Evolutionary conservation across 2,888 invertebrate species (phyloP), one percentile per base, ranked within the genome.

Genomic region (Patella caerulea): DNA sequence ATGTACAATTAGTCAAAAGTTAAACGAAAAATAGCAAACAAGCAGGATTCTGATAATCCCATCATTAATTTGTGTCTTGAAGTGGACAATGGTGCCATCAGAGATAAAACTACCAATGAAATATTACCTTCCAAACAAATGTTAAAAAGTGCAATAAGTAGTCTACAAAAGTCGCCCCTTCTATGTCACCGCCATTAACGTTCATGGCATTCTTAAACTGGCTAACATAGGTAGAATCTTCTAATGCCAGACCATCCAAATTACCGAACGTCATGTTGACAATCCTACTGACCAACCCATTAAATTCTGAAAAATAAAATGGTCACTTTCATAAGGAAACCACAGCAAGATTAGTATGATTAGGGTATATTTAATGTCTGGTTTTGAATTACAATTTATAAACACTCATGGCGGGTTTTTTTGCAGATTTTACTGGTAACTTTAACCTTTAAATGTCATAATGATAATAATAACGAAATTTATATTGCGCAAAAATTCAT

Each of bases 101-200:
- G 9, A 45, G 9, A 45, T 45, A 7, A 45, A 45, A 65, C 19
- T 19, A 24, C 19, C 24, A n/a, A 19, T 65, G 19, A 24, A 14
- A 65, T 34, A 83, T 75, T 84, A 92, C 92, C 91, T 94, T 94
- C 93, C 93, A 94, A 65, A 92, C 93, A 87, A 94, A 94, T 1
- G 93, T 92, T 9, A 93, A 81, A 85, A 94, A 93, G 86, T 94
- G 94, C 85, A 94, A 89, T 54, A 94, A 79, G 84, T 94, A 94
- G 85, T 94, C 93, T n/a, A 89, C 71, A 71, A 91, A 85, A 14
- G 93, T 92, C 1, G 94, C 94, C 79, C 92, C 92, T 69, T 93
- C 93, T 0, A 94, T 81, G 84, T 94, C 94, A 3, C 94, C 94
- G 2, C 94, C 94, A 82, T 94, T 94, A 15, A 94, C 94, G 73